Evolutionary conservation across 1,140 invertebrate genomes (phyloP).

Genomic region (Laupala kohalensis): DNA sequence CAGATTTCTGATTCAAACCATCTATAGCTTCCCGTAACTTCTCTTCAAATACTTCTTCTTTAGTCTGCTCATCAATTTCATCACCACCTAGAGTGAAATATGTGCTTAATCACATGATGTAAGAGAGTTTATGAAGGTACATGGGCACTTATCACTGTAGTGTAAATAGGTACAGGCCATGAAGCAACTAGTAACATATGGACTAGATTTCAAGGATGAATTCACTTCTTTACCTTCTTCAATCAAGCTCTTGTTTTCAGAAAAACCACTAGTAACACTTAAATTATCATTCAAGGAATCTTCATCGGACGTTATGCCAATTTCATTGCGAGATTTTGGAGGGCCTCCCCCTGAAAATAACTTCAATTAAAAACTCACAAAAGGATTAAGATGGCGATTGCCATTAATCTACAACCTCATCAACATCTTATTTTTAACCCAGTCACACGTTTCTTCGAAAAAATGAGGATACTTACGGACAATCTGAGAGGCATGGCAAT

Average conservation of each 20-base stretch:
- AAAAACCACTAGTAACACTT: conserved; percentile 49
- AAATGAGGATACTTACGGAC: neutral
- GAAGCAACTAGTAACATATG: too few species aligned
- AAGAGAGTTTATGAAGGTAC: too few species aligned
- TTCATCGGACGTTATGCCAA: conserved; percentile 41
- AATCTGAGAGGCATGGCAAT: neutral
- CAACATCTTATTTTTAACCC: neutral
- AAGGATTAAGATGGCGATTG: neutral
- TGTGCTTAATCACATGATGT: neutral
- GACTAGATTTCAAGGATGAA: too few species aligned
- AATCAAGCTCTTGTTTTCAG: conserved; percentile 44
- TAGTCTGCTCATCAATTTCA: conserved; percentile 40
- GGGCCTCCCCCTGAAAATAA: neutral
- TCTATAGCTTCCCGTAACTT: conserved; percentile 78
- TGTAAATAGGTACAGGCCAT: too few species aligned
- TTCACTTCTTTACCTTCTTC: conserved; percentile 36
- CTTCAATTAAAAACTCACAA: neutral
- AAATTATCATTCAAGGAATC: conserved; percentile 55
- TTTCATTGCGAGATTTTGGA: neutral
- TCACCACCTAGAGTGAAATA: conserved; percentile 21
- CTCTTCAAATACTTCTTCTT: conserved; percentile 73
- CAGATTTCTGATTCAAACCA: conserved; percentile 69
- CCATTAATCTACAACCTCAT: neutral
- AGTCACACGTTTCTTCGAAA: neutral
- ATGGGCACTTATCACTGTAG: too few species aligned